These are phyloP conservation scores for Anniella stebbinsi DNA, from an alignment of 2,797 vertebrate species.

Conservation along the genomic window DNA sequence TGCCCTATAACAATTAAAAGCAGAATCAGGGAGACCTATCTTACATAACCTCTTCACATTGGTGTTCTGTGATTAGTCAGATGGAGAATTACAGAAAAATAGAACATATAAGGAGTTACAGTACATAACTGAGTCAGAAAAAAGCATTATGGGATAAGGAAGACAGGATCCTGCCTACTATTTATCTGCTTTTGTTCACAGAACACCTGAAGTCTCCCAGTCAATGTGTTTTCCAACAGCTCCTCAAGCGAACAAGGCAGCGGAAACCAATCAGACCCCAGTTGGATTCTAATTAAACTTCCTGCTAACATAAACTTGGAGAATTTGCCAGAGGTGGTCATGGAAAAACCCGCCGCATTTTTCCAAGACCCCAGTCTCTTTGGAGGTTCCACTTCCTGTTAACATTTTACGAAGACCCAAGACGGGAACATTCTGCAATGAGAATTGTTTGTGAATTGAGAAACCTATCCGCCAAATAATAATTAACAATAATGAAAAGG, in stretches of 20 bases:
- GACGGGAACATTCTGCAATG: constrained; percentile 48
- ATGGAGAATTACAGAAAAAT: not conserved
- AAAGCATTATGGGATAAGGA: constrained; percentile 39
- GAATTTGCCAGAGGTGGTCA: constrained; percentile 44
- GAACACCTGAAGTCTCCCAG: constrained; percentile 45
- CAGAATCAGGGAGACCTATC: not conserved
- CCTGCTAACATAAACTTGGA: constrained; percentile 63
- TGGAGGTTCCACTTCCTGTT: constrained; percentile 48
- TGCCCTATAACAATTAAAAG: no score
- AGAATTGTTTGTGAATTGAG: constrained; percentile 52
- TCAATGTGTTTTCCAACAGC: constrained; percentile 54
- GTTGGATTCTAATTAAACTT: constrained; percentile 67
- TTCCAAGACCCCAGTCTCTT: constrained; percentile 59
- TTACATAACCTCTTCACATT: not conserved
- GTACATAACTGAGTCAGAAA: constrained; percentile 29
- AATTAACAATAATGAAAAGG: not conserved
- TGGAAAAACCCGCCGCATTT: constrained; percentile 60
- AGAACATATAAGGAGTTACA: not conserved
- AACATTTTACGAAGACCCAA: constrained; percentile 45
- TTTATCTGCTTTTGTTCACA: constrained; percentile 52
- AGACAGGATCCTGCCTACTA: constrained; percentile 29
- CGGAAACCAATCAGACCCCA: constrained; percentile 64
- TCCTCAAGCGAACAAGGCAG: constrained; percentile 57
- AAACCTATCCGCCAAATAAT: constrained; percentile 32
- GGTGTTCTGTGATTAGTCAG: not conserved